These are phyloP conservation scores for Tragelaphus eurycerus DNA, from an alignment of 2,797 vertebrate genomes.

Conservation along the genomic window DNA sequence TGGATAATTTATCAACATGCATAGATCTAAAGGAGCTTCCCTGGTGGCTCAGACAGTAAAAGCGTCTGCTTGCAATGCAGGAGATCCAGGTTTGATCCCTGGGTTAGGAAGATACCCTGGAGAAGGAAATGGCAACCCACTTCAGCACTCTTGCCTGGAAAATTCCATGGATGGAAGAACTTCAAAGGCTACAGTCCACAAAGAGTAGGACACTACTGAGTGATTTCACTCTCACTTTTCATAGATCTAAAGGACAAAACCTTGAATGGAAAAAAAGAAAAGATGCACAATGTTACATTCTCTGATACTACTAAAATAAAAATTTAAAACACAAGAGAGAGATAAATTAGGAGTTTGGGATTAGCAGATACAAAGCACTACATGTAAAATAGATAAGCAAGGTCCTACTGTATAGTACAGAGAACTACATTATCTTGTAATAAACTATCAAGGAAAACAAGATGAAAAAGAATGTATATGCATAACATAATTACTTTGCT, in stretches of 20 bases:
- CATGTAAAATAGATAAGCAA: not conserved
- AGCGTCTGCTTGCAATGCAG: not conserved
- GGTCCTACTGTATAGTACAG: not conserved
- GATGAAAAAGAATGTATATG: not conserved
- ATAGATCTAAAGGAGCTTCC: not conserved
- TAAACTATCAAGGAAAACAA: not conserved
- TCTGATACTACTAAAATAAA: not conserved
- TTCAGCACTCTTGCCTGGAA: not conserved
- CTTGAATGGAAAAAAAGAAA: not conserved
- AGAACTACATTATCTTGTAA: not conserved
- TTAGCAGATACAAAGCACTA: not conserved
- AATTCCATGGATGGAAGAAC: not conserved
- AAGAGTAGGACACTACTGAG: not conserved
- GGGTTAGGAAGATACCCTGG: no score
- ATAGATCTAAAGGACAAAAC: not conserved
- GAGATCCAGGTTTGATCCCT: not conserved
- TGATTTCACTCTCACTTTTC: not conserved
- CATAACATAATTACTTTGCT: not conserved
- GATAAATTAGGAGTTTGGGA: not conserved
- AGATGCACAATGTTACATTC: not conserved
- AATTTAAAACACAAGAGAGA: not conserved
- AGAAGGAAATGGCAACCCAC: not conserved
- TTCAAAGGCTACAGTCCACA: not conserved
- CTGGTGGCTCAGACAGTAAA: not conserved
- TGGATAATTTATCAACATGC: not conserved